These are phyloP conservation scores for Spondyliosoma cantharus DNA, from an alignment of 2,797 vertebrate species.

Conservation along the genomic window DNA sequence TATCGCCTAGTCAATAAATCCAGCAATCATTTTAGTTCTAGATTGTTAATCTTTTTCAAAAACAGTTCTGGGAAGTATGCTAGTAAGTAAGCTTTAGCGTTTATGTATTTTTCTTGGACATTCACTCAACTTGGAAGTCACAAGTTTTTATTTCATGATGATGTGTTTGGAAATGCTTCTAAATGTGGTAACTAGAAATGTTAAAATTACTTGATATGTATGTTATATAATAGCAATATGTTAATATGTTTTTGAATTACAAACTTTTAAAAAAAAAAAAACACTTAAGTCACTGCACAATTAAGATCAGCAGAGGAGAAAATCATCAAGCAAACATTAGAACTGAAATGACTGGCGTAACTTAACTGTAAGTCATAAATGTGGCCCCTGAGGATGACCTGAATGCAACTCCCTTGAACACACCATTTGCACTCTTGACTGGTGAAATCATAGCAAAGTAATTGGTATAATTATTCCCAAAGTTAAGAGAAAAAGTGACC, in stretches of 20 bases:
- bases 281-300: neutral
- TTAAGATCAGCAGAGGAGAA: neutral
- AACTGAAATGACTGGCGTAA: neutral
- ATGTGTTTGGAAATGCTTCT: neutral
- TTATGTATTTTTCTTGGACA: too few species aligned
- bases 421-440: neutral
- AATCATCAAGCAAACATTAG: neutral
- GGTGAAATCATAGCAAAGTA: conserved; percentile 10
- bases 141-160: neutral
- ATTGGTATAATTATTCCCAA: conserved; percentile 8
- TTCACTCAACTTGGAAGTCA: too few species aligned
- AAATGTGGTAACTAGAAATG: neutral
- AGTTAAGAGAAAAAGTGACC: conserved; percentile 38
- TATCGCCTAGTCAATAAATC: too few species aligned
- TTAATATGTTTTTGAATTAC: neutral
- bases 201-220: neutral
- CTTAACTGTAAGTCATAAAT: neutral
- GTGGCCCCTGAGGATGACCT: neutral
- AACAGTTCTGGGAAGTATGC: too few species aligned
- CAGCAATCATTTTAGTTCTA: too few species aligned
- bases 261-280: neutral
- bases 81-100: too few species aligned
- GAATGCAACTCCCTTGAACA: conserved; percentile 13
- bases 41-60: too few species aligned
- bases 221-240: neutral